Percentiles rank a stretch among this genome's conserved stretches.
phyloP scores from a whole-genome alignment of 2,113 vertebrate genomes.

The Oryzias javanicus region DNA sequence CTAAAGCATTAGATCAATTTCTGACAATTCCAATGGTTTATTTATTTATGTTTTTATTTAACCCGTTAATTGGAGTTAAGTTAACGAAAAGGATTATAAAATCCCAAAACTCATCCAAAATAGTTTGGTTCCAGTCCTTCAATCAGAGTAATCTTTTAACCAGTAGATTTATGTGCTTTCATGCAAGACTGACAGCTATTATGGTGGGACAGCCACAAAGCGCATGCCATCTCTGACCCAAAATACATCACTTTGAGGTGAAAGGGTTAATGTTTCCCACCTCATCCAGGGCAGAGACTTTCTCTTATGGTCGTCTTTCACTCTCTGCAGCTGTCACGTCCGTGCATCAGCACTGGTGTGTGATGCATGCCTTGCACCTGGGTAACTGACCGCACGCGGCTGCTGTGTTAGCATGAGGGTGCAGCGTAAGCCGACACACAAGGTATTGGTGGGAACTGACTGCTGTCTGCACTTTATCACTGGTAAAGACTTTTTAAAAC shows the following conservation, averaged over 20 bases:
- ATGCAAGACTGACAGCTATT: neutral
- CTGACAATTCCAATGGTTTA: no score
- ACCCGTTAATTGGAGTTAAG: no score
- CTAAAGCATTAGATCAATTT: no score
- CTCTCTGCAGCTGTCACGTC: constrained; percentile 80
- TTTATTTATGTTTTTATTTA: no score
- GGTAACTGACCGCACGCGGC: constrained; percentile 60
- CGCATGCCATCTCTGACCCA: neutral
- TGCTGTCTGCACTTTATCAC: constrained; percentile 44
- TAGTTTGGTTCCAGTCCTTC: neutral
- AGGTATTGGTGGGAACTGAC: constrained; percentile 37
- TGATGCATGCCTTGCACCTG: constrained; percentile 75
- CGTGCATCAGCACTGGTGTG: constrained; percentile 63
- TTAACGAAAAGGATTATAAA: neutral
- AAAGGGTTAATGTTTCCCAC: constrained; percentile 58
- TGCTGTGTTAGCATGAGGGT: constrained; percentile 44
- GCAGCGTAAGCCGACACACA: constrained; percentile 52
- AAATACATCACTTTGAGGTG: neutral
- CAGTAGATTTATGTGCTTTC: neutral
- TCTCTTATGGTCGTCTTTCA: constrained; percentile 74
- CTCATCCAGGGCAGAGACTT: constrained; percentile 62
- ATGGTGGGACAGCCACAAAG: neutral
- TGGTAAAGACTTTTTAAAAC: constrained; percentile 6
- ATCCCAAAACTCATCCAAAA: neutral
- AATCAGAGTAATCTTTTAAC: neutral